A percentile compares a stretch with the other conserved stretches of the same genome.
These are phyloP conservation scores for Morpho deidamia DNA, from an alignment of 2,888 invertebrate species.

Conservation along the genomic window DNA sequence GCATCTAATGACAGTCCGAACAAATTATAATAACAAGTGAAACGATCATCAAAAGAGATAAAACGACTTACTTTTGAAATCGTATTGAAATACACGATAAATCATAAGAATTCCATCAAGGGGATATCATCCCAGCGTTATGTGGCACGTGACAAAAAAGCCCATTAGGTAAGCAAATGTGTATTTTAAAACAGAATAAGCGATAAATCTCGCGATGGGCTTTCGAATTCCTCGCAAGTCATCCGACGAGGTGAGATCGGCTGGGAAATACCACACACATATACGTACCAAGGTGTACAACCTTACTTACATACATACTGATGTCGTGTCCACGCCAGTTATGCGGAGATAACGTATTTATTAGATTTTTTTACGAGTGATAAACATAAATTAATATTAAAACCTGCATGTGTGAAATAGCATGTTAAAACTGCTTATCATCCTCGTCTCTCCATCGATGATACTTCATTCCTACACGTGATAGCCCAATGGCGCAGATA, in stretches of 20 bases:
- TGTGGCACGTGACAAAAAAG: constrained; percentile 72
- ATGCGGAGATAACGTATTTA: constrained; percentile 43
- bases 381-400: not conserved
- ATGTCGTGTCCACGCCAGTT: constrained; percentile 48
- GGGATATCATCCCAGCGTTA: constrained; percentile 43
- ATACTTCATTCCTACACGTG: too few relatives aligned
- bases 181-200: constrained; percentile 76
- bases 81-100: not conserved
- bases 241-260: constrained; percentile 73
- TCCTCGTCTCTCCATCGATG: too few relatives aligned
- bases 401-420: too few relatives aligned
- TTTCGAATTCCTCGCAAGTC: constrained; percentile 77
- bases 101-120: constrained; percentile 52
- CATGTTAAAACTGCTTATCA: too few relatives aligned
- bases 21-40: not conserved
- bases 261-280: constrained; percentile 73
- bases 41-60: not conserved
- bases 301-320: constrained; percentile 50
- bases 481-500: too few relatives aligned
- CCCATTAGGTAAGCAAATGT: constrained; percentile 73
- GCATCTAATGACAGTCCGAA: constrained; percentile 15
- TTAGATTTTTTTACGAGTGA: constrained; percentile 25
- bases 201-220: constrained; percentile 76
- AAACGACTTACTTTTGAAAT: not conserved
- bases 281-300: constrained; percentile 48